Base-by-base conservation (phyloP, 1,140 invertebrate genomes). In the Heliconius eleuchia region DNA sequence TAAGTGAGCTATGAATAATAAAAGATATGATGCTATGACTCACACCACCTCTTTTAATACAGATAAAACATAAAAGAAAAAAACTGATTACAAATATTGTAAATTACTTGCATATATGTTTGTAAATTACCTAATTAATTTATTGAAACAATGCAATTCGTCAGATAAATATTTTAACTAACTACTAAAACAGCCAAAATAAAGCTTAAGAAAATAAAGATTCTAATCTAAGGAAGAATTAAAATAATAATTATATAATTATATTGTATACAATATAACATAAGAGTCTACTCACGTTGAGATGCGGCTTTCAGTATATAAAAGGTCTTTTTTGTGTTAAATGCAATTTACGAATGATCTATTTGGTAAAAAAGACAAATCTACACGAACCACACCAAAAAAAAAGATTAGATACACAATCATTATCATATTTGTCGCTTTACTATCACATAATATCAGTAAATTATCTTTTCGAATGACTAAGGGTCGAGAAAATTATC, bases 341-440 rank as follows among this genome's bases (percentile, higher is more conserved):
- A 66, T 16, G 27, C 60, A 66, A 66, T 27, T 11, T 66, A 66
- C 13, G 23, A 66, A 66, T 66, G 60, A 55, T 77, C 75, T 42
- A 80, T 74, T 77, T 76, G 23, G 60, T 13, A 30, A 66, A 60
- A 46, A 11, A 60, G 72, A 78, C 23, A 57, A 73, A 72, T 72
- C 34, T 42, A 46, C 39, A 70, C 74, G 46, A 46, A 66, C 23
- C 74, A 70, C 37, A n/a, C 27, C 55, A 37, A 19, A 52, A 60
- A 37, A 34, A 73, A 66, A 77, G 79, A 80, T 80, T 27, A 80
- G 79, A 80, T 79, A 80, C 73, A 76, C 27, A 73, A 80, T 80
- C 74, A 77, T 34, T 23, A 23, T 23, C 23, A 27, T 39, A 30
- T 79, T 75, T 72, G 76, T 80, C 42, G 52, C 34, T 46, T 18